Percentiles rank a stretch among this genome's conserved stretches.
phyloP scores from a whole-genome alignment of 1,140 invertebrate species.

The Temnothorax curvispinosus region DNA sequence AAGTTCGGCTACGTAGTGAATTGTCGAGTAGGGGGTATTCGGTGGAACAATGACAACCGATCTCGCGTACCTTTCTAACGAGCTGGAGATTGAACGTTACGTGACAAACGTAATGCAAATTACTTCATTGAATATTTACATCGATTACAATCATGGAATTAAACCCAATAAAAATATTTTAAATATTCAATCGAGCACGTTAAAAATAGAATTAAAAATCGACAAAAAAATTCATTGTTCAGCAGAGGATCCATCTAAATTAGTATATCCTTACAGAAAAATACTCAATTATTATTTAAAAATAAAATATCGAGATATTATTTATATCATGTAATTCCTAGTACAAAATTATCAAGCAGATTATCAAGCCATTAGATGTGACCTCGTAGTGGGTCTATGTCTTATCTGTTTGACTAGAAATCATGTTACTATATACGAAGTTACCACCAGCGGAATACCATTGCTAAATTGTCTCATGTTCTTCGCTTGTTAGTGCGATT shows the following conservation, averaged over 20 bases:
- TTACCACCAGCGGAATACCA: neutral
- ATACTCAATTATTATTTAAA: neutral
- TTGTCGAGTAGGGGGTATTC: slow-evolving; percentile 68
- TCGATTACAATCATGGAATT: neutral
- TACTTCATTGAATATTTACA: neutral
- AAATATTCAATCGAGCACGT: neutral
- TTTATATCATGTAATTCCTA: neutral
- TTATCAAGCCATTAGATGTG: neutral
- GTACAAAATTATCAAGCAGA: neutral
- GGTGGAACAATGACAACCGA: slow-evolving; percentile 74
- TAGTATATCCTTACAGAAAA: neutral
- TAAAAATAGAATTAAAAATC: neutral
- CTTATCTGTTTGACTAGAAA: slow-evolving; percentile 25
- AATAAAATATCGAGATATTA: neutral
- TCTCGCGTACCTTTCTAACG: slow-evolving; percentile 69
- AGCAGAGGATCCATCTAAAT: neutral
- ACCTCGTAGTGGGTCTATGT: neutral
- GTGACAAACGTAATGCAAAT: slow-evolving; percentile 33
- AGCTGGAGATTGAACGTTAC: slow-evolving; percentile 71
- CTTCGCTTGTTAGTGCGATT: neutral
- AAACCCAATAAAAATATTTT: neutral
- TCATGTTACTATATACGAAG: neutral
- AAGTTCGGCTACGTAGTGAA: slow-evolving; percentile 69
- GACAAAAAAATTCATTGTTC: neutral
- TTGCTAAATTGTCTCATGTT: neutral